A percentile compares a stretch with the other conserved stretches of the same genome.
These are phyloP conservation scores for Ephestia elutella DNA, from an alignment of 1,140 invertebrate genomes.

Conservation along the genomic window DNA sequence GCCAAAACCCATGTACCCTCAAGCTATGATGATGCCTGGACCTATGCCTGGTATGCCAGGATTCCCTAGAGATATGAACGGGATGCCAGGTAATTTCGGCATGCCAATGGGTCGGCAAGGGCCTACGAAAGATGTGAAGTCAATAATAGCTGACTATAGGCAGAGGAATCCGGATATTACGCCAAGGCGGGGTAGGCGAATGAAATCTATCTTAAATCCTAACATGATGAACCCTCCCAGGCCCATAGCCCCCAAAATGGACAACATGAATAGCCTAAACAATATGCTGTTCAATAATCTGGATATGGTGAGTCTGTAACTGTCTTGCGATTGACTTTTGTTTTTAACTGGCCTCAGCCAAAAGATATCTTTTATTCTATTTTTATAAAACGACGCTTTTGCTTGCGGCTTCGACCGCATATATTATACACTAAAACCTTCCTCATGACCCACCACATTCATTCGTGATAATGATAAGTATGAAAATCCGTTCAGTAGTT, in stretches of 20 bases:
- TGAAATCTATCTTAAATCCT: slow-evolving; percentile 71
- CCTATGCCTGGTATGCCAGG: slow-evolving; percentile 42
- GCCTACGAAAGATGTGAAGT: slow-evolving; percentile 85
- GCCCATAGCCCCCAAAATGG: slow-evolving; percentile 58
- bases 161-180: slow-evolving; percentile 82
- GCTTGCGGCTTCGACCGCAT: neutral
- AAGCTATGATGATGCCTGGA: slow-evolving; percentile 58
- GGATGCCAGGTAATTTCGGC: slow-evolving; percentile 47
- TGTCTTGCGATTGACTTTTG: slow-evolving; percentile 11
- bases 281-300: slow-evolving; percentile 67
- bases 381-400: neutral
- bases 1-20: slow-evolving; percentile 63
- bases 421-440: too few relatives aligned
- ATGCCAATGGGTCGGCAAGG: slow-evolving; percentile 79
- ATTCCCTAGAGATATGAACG: slow-evolving; percentile 71
- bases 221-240: slow-evolving; percentile 61
- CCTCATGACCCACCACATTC: too few relatives aligned
- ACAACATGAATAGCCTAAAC: slow-evolving; percentile 52
- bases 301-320: slow-evolving; percentile 57
- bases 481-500: too few relatives aligned
- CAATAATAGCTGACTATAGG: slow-evolving; percentile 88
- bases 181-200: slow-evolving; percentile 77
- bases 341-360: neutral
- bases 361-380: neutral
- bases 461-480: too few relatives aligned